Evolutionary conservation across 92 coral and sea anemone genomes (phyloP), one percentile per base, ranked within the genome.

Genomic region (Phenganax stokvisi): DNA sequence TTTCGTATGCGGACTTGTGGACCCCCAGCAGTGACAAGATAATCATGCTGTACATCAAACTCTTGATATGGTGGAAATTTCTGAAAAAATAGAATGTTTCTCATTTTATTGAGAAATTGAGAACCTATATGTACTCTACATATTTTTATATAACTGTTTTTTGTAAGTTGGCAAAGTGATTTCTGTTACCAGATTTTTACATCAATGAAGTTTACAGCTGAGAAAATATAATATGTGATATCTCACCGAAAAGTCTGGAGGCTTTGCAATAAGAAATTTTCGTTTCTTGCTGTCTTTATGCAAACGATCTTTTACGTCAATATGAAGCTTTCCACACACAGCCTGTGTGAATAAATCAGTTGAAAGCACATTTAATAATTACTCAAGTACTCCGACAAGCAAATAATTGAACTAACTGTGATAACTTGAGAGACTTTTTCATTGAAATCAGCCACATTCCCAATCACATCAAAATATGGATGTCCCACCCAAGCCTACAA

Each of bases 21-120:
- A 59, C 87, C 88, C 8, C 89, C 89, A 60, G 88, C 86, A 54
- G 97, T 82, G 68, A 87, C 75, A 4, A 92, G 89, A 64, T 94
- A 94, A 74, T 94, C 96, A 82, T 94, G 98, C 37, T 92, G 92
- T 56, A 94, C 98, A 85, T 94, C 98, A 77, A 94, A 94, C 80
- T 92, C 98, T 90, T 94, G 93, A 68, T 90, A 88, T 17, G 91
- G 91, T 12, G 97, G 97, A 79, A 90, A 90, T 54, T 79, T 61
- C 91, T 90, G 25, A 64, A 12, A 60, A 58, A 27, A 52, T 13
- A 66, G 30, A 28, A 20, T 52, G 51, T 61, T 28, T 12, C 67
- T 61, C 28, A 61, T 61, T 61, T 13, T 61, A 2, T 37, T 37
- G 47, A 37, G 47, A 37, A 37, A 37, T 1, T 37, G 2, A 37